These are phyloP conservation scores for Lacanobia wlatinum DNA, from an alignment of 2,888 invertebrate genomes.

Conservation along the genomic window DNA sequence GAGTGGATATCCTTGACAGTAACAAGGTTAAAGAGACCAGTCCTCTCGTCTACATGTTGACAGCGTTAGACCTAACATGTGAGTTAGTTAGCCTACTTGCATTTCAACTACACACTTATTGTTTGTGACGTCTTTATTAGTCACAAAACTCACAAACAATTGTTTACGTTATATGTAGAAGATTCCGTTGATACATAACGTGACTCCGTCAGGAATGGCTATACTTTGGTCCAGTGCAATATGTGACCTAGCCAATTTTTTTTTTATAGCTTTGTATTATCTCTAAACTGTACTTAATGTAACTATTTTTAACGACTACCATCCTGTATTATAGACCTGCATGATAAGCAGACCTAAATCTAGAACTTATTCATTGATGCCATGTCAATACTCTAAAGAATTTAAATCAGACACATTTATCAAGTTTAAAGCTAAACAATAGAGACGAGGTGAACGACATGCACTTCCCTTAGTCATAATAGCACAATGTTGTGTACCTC, in stretches of 20 bases:
- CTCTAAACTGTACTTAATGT: not conserved
- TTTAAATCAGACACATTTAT: conserved; percentile 24
- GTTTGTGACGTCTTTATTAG: conserved; percentile 38
- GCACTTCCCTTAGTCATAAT: not conserved
- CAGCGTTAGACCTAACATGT: conserved; percentile 29
- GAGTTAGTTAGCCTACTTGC: conserved; percentile 27
- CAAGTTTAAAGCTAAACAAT: conserved; percentile 28
- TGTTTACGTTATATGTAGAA: conserved; percentile 3
- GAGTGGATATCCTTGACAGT: conserved; percentile 86
- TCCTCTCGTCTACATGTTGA: conserved; percentile 44
- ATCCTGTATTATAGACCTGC: not conserved
- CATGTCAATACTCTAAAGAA: conserved; percentile 2
- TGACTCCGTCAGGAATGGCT: conserved; percentile 1
- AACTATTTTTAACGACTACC: not conserved
- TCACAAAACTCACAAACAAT: conserved; percentile 30
- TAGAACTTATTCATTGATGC: conserved; percentile 13
- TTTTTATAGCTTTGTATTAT: not conserved
- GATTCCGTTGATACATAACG: conserved; percentile 30
- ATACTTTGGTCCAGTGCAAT: conserved; percentile 1
- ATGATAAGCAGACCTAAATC: conserved; percentile 31
- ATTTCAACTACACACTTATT: conserved; percentile 34
- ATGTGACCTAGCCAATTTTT: not conserved
- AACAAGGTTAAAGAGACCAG: conserved; percentile 82
- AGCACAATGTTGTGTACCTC: not conserved
- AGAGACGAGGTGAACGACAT: conserved; percentile 32